These are phyloP conservation scores for Myotis findleyi DNA, from an alignment of 2,797 vertebrate genomes.

Conservation along the genomic window DNA sequence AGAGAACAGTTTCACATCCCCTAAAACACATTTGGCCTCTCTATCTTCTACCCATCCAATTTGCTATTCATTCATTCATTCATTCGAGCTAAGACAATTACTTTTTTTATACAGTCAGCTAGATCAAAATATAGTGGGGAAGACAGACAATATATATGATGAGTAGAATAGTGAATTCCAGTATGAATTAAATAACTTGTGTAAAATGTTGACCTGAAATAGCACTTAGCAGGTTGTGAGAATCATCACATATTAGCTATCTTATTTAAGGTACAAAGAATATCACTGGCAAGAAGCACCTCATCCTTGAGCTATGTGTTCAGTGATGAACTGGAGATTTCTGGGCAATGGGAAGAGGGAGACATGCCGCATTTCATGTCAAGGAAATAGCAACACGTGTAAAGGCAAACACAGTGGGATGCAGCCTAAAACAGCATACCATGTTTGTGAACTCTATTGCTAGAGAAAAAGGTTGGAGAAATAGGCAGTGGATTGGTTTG, in stretches of 20 bases:
- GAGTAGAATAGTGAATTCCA: not conserved
- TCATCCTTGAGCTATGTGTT: not conserved
- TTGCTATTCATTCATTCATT: not conserved
- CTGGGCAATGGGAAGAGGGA: not conserved
- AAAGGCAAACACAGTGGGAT: not conserved
- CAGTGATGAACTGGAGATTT: not conserved
- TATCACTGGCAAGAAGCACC: not conserved
- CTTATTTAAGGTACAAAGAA: not conserved
- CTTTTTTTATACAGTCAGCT: not conserved
- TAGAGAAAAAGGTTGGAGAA: not conserved
- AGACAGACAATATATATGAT: not conserved
- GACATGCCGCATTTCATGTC: not conserved
- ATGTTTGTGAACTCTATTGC: not conserved
- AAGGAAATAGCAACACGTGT: accelerated
- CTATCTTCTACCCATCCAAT: not conserved
- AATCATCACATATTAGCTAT: not conserved
- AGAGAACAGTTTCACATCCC: not conserved
- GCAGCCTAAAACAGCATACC: not conserved
- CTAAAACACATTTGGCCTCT: not conserved
- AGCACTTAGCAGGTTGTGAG: not conserved
- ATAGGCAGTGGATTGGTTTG: no score
- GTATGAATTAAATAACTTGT: not conserved
- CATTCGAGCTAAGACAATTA: not conserved
- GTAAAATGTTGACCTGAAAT: not conserved
- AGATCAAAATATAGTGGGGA: not conserved